phyloP scores from a whole-genome alignment of 2,113 vertebrate genomes.

The Ariopsis seemanni region DNA sequence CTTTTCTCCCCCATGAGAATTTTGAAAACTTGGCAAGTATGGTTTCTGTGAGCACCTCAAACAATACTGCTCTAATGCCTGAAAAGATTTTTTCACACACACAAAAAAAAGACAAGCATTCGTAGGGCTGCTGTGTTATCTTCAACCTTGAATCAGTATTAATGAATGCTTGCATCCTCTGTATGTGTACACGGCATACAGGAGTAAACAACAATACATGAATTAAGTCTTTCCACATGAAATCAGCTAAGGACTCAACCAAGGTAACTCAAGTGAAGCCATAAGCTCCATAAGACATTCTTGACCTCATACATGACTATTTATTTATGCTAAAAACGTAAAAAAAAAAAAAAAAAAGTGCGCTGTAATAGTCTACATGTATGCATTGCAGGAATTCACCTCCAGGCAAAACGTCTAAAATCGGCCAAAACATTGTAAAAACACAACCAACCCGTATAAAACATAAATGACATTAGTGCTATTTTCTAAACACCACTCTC shows the following conservation, averaged over 20 bases:
- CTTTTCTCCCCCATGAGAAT: too few relatives aligned
- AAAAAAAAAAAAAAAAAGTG: background rate
- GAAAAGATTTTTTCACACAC: background rate
- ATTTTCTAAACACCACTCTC: background rate
- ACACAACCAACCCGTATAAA: background rate
- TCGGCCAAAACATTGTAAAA: background rate
- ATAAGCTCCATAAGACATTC: background rate
- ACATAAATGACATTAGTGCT: background rate
- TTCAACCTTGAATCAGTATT: background rate
- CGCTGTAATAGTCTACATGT: background rate
- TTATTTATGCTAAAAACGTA: background rate
- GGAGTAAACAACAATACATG: background rate
- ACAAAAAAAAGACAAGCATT: background rate
- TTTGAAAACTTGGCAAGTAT: too few relatives aligned
- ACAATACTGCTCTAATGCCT: background rate
- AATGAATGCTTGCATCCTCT: background rate
- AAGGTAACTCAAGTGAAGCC: background rate
- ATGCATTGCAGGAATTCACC: background rate
- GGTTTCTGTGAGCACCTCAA: background rate
- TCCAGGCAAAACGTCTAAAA: background rate
- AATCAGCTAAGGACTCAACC: background rate
- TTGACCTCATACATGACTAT: background rate
- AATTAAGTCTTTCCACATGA: background rate
- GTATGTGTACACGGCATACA: background rate
- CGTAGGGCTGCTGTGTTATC: background rate